Percentiles rank a stretch among this genome's conserved stretches.
These are phyloP conservation scores for Imbricaverruca yamaguchii DNA, from an alignment of 2,888 invertebrate species.

Conservation along the genomic window DNA sequence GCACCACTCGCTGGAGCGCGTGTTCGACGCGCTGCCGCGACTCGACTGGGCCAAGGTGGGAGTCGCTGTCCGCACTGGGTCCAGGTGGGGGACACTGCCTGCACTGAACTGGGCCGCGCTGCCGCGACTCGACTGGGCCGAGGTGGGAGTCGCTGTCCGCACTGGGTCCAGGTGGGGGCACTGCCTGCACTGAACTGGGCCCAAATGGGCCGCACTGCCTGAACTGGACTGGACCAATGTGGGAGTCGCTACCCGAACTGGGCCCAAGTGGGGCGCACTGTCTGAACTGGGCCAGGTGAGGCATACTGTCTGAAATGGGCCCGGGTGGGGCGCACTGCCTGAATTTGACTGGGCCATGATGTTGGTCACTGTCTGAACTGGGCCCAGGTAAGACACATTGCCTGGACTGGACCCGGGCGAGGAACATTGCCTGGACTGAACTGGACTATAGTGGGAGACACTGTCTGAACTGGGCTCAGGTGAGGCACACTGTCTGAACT, in stretches of 20 bases:
- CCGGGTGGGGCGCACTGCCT: not conserved
- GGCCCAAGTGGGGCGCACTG: too few relatives aligned
- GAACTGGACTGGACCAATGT: not conserved
- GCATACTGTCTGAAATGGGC: too few relatives aligned
- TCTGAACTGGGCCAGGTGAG: not conserved
- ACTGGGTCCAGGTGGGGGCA: not conserved
- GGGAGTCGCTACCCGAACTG: too few relatives aligned
- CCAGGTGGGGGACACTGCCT: not conserved
- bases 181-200: not conserved
- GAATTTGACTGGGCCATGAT: not conserved
- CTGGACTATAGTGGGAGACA: not conserved
- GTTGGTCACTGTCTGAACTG: not conserved
- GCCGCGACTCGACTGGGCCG: not conserved
- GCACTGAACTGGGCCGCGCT: not conserved
- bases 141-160: not conserved
- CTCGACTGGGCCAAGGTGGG: conserved; percentile 7
- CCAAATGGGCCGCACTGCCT: not conserved
- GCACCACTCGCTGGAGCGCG: not conserved
- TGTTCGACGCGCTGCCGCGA: not conserved
- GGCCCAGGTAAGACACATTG: not conserved
- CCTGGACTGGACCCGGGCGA: not conserved
- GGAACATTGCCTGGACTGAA: not conserved
- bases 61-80: not conserved
- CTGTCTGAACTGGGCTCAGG: not conserved
- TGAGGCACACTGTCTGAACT: not conserved